Evolutionary conservation across 1,140 invertebrate species (phyloP).

Genomic region (Drosophila seguyi): DNA sequence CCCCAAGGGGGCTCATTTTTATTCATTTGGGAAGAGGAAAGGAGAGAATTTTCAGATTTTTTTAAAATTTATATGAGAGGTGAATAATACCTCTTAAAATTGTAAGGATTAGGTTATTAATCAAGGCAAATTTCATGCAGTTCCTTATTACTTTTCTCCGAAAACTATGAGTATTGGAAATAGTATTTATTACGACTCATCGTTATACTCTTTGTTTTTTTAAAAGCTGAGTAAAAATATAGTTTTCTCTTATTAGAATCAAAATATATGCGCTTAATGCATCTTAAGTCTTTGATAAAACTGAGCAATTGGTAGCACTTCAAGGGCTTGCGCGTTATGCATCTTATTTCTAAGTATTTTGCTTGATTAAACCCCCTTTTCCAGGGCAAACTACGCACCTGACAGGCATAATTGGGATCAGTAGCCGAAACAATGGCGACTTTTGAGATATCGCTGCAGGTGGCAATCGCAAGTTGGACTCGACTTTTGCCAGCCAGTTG

Average conservation of each 20-base stretch:
- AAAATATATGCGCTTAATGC: too few relatives aligned
- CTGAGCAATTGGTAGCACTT: too few relatives aligned
- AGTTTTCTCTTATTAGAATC: too few relatives aligned
- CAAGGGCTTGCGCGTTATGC: background rate
- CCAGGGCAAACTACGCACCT: conserved; percentile 11
- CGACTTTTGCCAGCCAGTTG: conserved; percentile 31
- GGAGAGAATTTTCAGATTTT: background rate
- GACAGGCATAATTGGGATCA: conserved; percentile 22
- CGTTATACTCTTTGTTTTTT: too few relatives aligned
- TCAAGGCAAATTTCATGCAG: background rate
- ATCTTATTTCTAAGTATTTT: background rate
- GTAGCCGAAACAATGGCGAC: conserved; percentile 33
- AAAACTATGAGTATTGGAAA: too few relatives aligned
- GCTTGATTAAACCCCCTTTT: background rate
- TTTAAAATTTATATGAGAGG: background rate
- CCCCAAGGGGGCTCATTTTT: conserved; percentile 11
- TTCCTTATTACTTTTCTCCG: background rate
- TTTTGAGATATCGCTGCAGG: conserved; percentile 47
- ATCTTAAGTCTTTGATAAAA: background rate
- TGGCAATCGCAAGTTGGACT: conserved; percentile 30
- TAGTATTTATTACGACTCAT: too few relatives aligned
- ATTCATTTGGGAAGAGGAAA: background rate
- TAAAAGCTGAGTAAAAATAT: too few relatives aligned
- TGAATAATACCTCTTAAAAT: background rate
- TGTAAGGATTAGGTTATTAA: background rate